A percentile compares a stretch with the other conserved stretches of the same genome.
These are phyloP conservation scores for Anthrax anthrax DNA, from an alignment of 2,888 invertebrate species.

Conservation along the genomic window DNA sequence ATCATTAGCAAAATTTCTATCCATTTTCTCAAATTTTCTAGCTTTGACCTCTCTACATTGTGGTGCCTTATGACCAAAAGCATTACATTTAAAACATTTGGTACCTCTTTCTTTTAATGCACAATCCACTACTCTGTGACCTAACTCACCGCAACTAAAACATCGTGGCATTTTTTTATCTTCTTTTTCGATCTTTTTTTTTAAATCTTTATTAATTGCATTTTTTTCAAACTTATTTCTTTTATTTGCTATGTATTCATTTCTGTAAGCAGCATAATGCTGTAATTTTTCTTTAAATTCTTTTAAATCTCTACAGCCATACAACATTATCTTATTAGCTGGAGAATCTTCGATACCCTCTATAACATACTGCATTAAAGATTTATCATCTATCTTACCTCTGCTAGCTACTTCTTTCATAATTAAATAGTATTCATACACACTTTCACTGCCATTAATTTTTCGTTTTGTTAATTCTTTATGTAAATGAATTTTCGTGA, in stretches of 20 bases:
- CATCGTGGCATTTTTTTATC: not conserved
- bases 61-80: not conserved
- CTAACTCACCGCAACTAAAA: not conserved
- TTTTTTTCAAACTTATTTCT: not conserved
- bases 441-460: not conserved
- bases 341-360: not conserved
- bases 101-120: not conserved
- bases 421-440: not conserved
- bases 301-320: not conserved
- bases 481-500: not conserved
- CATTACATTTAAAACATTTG: not conserved
- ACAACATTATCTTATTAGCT: constrained; percentile 1
- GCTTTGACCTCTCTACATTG: not conserved
- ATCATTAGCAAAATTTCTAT: too few relatives aligned
- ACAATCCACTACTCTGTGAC: not conserved
- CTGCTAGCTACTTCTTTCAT: not conserved
- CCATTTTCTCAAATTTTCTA: too few relatives aligned
- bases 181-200: not conserved
- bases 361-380: not conserved
- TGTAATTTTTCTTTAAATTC: not conserved
- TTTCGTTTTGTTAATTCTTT: not conserved
- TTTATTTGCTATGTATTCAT: not conserved
- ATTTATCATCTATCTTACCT: not conserved
- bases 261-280: not conserved
- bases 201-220: too few relatives aligned